Evolutionary conservation across 1,140 invertebrate species (phyloP).

Genomic region (Meloidogyne hapla): DNA sequence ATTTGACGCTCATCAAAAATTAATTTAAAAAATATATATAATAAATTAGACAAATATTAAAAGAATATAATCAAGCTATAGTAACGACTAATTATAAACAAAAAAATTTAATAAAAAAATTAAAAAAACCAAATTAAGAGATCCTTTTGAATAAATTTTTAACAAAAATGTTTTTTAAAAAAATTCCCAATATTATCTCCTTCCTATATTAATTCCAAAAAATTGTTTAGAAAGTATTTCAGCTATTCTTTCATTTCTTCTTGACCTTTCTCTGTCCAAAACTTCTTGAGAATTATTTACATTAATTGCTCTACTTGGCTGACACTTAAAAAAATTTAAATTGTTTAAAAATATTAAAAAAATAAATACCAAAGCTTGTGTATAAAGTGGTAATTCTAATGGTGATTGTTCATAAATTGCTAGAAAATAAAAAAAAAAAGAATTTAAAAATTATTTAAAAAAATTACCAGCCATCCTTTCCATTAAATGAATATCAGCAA

Average conservation of each 20-base stretch:
- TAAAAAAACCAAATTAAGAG: too few species aligned
- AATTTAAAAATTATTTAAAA: not conserved
- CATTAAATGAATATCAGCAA: conserved; percentile 37
- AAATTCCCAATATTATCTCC: not conserved
- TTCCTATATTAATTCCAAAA: conserved; percentile 17
- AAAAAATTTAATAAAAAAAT: too few species aligned
- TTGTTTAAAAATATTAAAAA: not conserved
- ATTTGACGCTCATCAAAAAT: not conserved
- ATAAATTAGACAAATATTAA: too few species aligned
- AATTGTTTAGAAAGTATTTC: conserved; percentile 38
- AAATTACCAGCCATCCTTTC: conserved; percentile 37
- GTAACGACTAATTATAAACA: too few species aligned
- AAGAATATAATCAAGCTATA: too few species aligned
- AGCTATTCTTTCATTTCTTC: conserved; percentile 30
- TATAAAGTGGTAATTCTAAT: conserved; percentile 27
- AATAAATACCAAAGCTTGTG: conserved; percentile 33
- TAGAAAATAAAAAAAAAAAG: conserved; percentile 9
- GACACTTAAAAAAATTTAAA: conserved; percentile 10
- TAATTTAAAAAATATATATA: not conserved
- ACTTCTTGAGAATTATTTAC: conserved; percentile 40
- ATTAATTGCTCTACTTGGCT: conserved; percentile 33
- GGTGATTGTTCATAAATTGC: conserved; percentile 31
- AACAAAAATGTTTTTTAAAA: too few species aligned
- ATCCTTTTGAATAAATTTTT: too few species aligned
- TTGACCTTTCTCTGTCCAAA: conserved; percentile 25